These are phyloP conservation scores for Chrysochloris asiatica DNA, from an alignment of 2,113 vertebrate genomes.

Conservation along the genomic window DNA sequence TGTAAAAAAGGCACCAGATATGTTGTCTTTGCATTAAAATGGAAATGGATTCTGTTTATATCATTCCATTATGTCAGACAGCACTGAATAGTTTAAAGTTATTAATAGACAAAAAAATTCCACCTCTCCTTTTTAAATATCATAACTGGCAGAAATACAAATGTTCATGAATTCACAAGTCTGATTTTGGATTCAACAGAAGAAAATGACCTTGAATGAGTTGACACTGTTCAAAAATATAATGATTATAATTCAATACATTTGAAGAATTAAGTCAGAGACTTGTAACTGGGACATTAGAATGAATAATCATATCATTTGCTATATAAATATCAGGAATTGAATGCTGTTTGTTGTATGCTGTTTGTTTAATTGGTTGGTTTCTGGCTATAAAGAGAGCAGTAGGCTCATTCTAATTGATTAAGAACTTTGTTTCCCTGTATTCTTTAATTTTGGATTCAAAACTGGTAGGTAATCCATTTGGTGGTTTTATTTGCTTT, in stretches of 20 bases:
- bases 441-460: constrained; percentile 74
- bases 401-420: constrained; percentile 72
- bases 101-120: constrained; percentile 43
- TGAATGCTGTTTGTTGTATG: constrained; percentile 50
- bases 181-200: constrained; percentile 43
- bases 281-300: constrained; percentile 60
- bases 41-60: constrained; percentile 46
- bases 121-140: constrained; percentile 44
- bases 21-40: constrained; percentile 58
- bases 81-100: not conserved
- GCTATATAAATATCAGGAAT: constrained; percentile 62
- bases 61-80: constrained; percentile 43
- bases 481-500: constrained; percentile 80
- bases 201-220: constrained; percentile 66
- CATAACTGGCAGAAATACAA: constrained; percentile 49
- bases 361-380: constrained; percentile 48
- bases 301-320: constrained; percentile 65
- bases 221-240: constrained; percentile 56
- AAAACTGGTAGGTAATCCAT: constrained; percentile 70
- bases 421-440: constrained; percentile 67
- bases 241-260: constrained; percentile 64
- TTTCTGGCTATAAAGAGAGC: constrained; percentile 65
- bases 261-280: constrained; percentile 68
- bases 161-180: constrained; percentile 10
- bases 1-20: not conserved